Conservation (phyloP, 2,888 invertebrate species). For the Mycogona germanica region DNA sequence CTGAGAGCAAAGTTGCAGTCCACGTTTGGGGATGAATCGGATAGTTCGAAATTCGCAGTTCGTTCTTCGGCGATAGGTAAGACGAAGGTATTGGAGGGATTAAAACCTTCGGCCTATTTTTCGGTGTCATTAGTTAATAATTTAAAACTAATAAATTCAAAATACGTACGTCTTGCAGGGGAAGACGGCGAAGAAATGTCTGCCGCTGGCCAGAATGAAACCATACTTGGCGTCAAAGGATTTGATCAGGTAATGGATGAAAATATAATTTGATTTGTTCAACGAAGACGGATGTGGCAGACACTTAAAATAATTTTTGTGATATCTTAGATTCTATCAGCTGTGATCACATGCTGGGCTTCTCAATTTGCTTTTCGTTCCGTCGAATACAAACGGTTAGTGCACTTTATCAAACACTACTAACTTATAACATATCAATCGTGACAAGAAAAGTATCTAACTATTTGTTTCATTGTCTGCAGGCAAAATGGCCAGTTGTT, state of each 20-base stretch:
- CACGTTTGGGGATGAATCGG: conserved; percentile 15
- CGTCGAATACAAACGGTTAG: conserved; percentile 59
- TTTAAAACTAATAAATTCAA: too few relatives aligned
- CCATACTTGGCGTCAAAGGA: conserved; percentile 52
- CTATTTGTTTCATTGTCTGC: conserved; percentile 20
- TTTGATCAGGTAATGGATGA: conserved; percentile 27
- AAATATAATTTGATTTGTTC: background rate
- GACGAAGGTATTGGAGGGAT: too few relatives aligned
- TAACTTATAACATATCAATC: background rate
- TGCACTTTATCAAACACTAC: too few relatives aligned
- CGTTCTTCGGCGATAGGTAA: conserved; percentile 18
- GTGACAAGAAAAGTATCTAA: background rate
- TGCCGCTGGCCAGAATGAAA: conserved; percentile 73
- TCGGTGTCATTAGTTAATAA: background rate
- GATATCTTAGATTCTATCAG: conserved; percentile 31
- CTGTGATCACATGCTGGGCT: conserved; percentile 63
- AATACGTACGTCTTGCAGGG: too few relatives aligned
- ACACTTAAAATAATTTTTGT: background rate
- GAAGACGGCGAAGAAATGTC: conserved; percentile 70
- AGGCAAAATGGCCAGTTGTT: conserved; percentile 62
- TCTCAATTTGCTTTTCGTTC: conserved; percentile 65
- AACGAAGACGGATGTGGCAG: background rate
- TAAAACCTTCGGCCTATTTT: background rate
- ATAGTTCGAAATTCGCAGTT: conserved; percentile 12
- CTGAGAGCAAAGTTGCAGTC: too few relatives aligned